Evolutionary conservation across 2,797 vertebrate species (phyloP), one percentile per base, ranked within the genome.

Genomic region (Coregonus sp.): DNA sequence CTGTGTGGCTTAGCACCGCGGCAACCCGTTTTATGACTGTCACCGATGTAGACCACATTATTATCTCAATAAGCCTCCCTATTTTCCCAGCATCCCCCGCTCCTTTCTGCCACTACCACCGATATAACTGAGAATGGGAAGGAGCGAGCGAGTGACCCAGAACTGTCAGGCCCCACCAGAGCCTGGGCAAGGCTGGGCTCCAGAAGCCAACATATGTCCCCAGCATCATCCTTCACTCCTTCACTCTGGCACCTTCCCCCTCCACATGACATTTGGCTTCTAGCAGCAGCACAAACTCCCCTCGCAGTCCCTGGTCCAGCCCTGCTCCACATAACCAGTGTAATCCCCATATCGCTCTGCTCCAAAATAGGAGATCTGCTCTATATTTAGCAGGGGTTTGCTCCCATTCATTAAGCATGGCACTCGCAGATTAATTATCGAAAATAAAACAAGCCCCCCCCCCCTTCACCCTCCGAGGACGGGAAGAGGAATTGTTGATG

Each of bases 1-100:
- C 87, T 78, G 88, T 86, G 73, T 87, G 88, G 87, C 90, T 92
- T 92, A 92, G 88, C 87, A 74, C 84, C 79, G 9, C 9, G 40
- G 40, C 40, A 50, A 88, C 89, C 86, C 87, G 77, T 92, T 89
- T 95, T 93, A 94, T 86, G 87, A 90, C 92, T 93, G 93, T 94
- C 93, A 94, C 90, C 86, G 77, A 86, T 88, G 89, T 91, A 91
- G 86, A 91, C 90, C 85, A 88, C 88, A 89, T 94, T 92, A 94
- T 93, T 93, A 94, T 93, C 93, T 92, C 92, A 93, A 94, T 94
- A 94, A 94, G 92, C 91, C 86, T 87, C 85, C 91, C 93, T 92
- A 93, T 94, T 94, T 93, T 93, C 86, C 87, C 85, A 85, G 70
- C 87, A 77, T 89, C 90, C 90, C 89, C 88, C 86, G 86, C 29